Evolutionary conservation across 2,888 invertebrate genomes (phyloP), one percentile per base, ranked within the genome.

Genomic region (Phortica okadai): DNA sequence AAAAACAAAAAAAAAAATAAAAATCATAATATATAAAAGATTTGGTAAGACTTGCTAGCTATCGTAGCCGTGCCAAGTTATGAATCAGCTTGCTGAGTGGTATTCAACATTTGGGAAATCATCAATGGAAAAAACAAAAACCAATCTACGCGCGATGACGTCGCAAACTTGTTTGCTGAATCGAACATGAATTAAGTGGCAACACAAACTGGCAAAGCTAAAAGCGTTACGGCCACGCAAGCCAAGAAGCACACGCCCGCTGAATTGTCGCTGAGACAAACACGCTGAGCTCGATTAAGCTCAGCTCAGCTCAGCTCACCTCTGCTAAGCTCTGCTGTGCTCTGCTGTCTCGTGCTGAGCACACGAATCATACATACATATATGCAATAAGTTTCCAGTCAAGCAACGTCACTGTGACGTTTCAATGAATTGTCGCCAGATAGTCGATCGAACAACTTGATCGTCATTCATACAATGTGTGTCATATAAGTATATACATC

Each of bases 161-260:
- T 25, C 25, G 21, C 21, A 62, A 62, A 62, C 62, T 21, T 21
- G 62, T 62, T 62, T 25, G 62, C 62, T 25, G 25, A 25, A 62
- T 21, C 7, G 62, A 25, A 25, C 11, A 25, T 16, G 33, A 33
- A 33, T 33, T 21, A 21, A 21, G 21, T 21, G 21, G 21, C 21
- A 21, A 21, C 21, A 21, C 21, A 21, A 21, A 21, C 1, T 33
- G 33, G 33, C 33, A 33, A 33, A 33, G 33, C 33, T 5, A 33
- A 33, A 21, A 21, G 21, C 21, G 21, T 21, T 21, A 21, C 21
- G 21, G 21, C 21, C 21, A 21, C 21, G 21, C 21, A 21, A n/a
- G 16, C 58, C 58, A 58, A 21, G 21, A n/a, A 58, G 16, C 21
- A 33, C 33, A 33, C 33, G 33, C 4, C 4, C 33, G 33, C 33